Base-by-base conservation (phyloP, 2,797 vertebrate genomes). In the Coregonus ussuriensis region DNA sequence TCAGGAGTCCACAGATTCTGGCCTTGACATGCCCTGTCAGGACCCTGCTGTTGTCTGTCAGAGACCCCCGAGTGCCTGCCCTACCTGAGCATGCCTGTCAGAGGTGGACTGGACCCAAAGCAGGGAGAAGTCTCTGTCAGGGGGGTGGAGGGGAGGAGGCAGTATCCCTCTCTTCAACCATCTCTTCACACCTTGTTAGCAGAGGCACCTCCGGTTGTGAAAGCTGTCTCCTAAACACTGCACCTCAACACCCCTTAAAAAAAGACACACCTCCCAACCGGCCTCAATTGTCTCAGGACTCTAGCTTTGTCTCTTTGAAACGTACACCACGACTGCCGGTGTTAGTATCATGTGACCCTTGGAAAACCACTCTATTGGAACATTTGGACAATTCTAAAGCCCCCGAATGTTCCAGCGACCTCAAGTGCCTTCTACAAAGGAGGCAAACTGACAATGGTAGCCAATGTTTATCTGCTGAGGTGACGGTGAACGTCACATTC, bases 1-100 rank as follows among this genome's bases (percentile, higher is more conserved):
- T 93, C 47, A 81, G 90, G 79, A 78, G 76, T 71, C 79, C 81
- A 63, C 88, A 83, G 37, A 77, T 90, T 77, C 79, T 89, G 81
- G 69, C 71, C 3, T 81, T 87, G 77, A 71, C 86, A 31, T 88
- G 86, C 80, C 71, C 87, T 25, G 14, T 72, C 51, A 84, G 89
- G 73, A 77, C 73, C 31, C 73, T 79, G 5, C 47, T 84, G 71
- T 78, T 83, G 4, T 68, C 70, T 1, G 11, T 83, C 25, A 88
- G 81, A 84, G 87, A 90, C 21, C 59, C 74, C 16, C 77, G 68
- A 53, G 33, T 82, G 6, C 72, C 74, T 71, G 78, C 81, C 72
- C 35, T 75, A 53, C 79, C 78, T 18, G 79, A 84, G 14, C 69
- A 75, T 70, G 29, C 78, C 31, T 71, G 62, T 54, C 71, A 79